Percentiles rank a stretch among this genome's conserved stretches.
phyloP scores from a whole-genome alignment of 2,113 vertebrate genomes.

The Mohoua ochrocephala region DNA sequence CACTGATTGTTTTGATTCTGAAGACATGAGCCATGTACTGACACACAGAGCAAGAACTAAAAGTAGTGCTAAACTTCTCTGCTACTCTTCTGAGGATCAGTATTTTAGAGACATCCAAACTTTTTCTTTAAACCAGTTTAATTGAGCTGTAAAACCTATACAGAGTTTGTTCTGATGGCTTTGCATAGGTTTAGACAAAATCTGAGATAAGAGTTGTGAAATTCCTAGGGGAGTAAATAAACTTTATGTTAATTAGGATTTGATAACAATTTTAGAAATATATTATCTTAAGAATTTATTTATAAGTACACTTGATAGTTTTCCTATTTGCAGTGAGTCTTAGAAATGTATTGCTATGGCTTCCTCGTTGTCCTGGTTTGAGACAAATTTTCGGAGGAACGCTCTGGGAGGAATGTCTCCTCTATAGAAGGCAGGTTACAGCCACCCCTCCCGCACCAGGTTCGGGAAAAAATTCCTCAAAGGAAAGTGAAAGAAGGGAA shows the following conservation, averaged over 20 bases:
- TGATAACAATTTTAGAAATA: background rate
- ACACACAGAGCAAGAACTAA: background rate
- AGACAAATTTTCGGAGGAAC: too few relatives aligned
- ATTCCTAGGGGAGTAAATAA: background rate
- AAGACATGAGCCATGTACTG: background rate
- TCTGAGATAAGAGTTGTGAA: background rate
- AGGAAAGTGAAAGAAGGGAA: too few relatives aligned
- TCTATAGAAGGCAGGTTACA: too few relatives aligned
- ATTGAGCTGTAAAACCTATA: background rate
- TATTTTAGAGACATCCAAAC: background rate
- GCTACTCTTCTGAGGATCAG: background rate
- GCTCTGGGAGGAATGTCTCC: too few relatives aligned
- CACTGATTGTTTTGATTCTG: background rate
- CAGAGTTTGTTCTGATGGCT: background rate
- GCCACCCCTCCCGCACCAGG: too few relatives aligned
- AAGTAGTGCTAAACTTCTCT: background rate
- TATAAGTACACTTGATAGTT: background rate
- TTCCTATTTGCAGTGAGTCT: background rate
- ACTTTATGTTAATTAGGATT: background rate
- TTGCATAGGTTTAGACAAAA: background rate
- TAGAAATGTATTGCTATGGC: background rate
- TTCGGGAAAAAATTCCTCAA: too few relatives aligned
- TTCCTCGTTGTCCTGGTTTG: too few relatives aligned
- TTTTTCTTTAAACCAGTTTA: background rate
- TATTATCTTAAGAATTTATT: background rate